phyloP scores from a whole-genome alignment of 1,140 invertebrate species.

The Cyphomyrmex costatus region DNA sequence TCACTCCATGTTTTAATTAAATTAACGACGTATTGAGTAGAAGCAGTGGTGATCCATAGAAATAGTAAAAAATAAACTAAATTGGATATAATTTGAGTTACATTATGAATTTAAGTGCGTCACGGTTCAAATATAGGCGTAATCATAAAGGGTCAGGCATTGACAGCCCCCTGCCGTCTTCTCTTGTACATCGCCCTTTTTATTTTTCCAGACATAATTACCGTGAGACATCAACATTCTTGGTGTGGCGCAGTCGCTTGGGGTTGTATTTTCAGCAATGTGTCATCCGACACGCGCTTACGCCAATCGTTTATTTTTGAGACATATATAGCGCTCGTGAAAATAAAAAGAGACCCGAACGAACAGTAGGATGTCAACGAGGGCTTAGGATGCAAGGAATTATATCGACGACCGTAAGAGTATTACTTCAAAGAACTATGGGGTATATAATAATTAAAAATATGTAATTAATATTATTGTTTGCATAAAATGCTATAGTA shows the following conservation, averaged over 20 bases:
- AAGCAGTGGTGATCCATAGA: too few species aligned
- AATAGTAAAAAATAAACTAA: too few species aligned
- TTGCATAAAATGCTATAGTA: too few species aligned
- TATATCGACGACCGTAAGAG: conserved; percentile 67
- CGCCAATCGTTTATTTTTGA: conserved; percentile 80
- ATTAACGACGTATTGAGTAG: too few species aligned
- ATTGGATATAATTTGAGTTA: too few species aligned
- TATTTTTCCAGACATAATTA: conserved; percentile 62
- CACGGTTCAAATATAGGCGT: conserved; percentile 34
- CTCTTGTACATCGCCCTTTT: conserved; percentile 28
- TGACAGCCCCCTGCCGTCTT: background rate
- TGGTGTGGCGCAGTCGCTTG: background rate
- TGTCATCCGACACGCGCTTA: conserved; percentile 74
- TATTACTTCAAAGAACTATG: conserved; percentile 59
- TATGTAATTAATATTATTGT: background rate
- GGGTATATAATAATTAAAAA: conserved; percentile 8
- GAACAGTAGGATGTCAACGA: conserved; percentile 59
- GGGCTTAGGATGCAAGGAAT: conserved; percentile 65
- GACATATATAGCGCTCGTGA: conserved; percentile 52
- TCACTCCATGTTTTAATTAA: too few species aligned
- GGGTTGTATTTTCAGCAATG: conserved; percentile 80
- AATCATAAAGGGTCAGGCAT: background rate
- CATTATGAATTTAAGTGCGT: too few species aligned
- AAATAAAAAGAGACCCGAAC: conserved; percentile 47
- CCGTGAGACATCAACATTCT: conserved; percentile 66